These are phyloP conservation scores for Corythoichthys intestinalis DNA, from an alignment of 2,113 vertebrate species.

Conservation along the genomic window DNA sequence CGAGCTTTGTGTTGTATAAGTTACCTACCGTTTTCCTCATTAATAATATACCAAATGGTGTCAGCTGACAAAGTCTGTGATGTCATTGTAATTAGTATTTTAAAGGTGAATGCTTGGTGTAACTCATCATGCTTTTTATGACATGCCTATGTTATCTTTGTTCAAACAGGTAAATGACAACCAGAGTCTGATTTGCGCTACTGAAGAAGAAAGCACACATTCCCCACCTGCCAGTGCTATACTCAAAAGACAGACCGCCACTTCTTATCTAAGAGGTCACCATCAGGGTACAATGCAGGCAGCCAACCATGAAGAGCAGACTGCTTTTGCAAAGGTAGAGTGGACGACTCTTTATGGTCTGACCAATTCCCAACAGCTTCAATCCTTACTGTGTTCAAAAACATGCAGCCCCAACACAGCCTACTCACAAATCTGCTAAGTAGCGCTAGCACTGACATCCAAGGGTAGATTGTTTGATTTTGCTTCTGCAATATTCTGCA, in stretches of 20 bases:
- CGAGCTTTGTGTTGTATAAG: slow-evolving; percentile 9
- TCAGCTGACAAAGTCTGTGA: background rate
- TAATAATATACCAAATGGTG: slow-evolving; percentile 45
- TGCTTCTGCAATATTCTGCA: background rate
- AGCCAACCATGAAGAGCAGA: slow-evolving; percentile 16
- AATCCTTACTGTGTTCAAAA: slow-evolving; percentile 12
- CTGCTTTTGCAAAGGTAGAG: slow-evolving; percentile 1
- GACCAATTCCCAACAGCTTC: slow-evolving; percentile 15
- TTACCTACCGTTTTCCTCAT: slow-evolving; percentile 49
- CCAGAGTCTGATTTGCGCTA: slow-evolving; percentile 25
- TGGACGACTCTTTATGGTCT: slow-evolving; percentile 15
- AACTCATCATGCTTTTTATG: background rate
- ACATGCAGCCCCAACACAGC: slow-evolving; percentile 2
- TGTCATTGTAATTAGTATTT: background rate
- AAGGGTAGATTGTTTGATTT: slow-evolving; percentile 29
- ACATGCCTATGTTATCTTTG: background rate
- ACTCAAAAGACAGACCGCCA: slow-evolving; percentile 46
- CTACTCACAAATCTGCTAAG: slow-evolving; percentile 1
- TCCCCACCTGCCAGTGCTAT: slow-evolving; percentile 13
- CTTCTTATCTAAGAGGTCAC: slow-evolving; percentile 27
- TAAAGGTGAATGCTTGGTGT: slow-evolving; percentile 1
- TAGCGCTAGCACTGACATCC: slow-evolving; percentile 3
- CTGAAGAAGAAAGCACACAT: slow-evolving; percentile 18
- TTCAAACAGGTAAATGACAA: slow-evolving; percentile 38
- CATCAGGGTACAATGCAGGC: slow-evolving; percentile 22